Evolutionary conservation across 1,140 invertebrate species (phyloP).

Genomic region (Acromyrmex charruanus): DNA sequence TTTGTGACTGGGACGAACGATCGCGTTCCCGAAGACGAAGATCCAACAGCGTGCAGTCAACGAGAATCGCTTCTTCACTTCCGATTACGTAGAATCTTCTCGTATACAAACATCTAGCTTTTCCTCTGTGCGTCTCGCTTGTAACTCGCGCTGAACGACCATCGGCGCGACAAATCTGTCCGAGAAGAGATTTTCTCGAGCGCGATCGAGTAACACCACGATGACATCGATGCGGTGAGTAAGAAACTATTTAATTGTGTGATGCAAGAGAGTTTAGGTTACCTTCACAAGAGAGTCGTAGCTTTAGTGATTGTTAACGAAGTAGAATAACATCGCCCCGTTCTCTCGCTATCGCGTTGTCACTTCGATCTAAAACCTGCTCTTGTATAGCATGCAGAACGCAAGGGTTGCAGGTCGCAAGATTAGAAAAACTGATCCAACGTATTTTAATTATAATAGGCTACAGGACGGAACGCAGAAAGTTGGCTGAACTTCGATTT

Average conservation of each 20-base stretch:
- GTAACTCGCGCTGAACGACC: slow-evolving; percentile 22
- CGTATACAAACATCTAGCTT: neutral
- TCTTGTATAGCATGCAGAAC: too few species aligned
- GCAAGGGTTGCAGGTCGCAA: too few species aligned
- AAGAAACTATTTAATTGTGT: slow-evolving; percentile 28
- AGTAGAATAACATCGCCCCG: slow-evolving; percentile 22
- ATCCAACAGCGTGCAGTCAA: slow-evolving; percentile 12
- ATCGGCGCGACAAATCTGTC: slow-evolving; percentile 19
- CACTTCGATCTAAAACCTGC: neutral
- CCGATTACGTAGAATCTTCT: slow-evolving; percentile 9
- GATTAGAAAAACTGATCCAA: too few species aligned
- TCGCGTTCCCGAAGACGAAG: slow-evolving; percentile 39
- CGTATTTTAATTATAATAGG: too few species aligned
- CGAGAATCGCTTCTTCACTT: neutral
- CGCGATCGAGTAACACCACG: slow-evolving; percentile 30
- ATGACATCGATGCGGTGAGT: slow-evolving; percentile 49
- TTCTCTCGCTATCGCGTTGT: slow-evolving; percentile 3
- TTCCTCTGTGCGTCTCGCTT: slow-evolving; percentile 16
- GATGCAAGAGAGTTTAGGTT: neutral
- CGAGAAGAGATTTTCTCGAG: slow-evolving; percentile 12
- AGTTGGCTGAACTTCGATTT: too few species aligned
- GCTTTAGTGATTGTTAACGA: slow-evolving; percentile 35
- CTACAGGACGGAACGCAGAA: too few species aligned
- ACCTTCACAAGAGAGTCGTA: neutral
- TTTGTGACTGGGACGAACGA: slow-evolving; percentile 47